Base-by-base conservation (phyloP, 2,888 invertebrate genomes). In the Eupithecia vulgata region DNA sequence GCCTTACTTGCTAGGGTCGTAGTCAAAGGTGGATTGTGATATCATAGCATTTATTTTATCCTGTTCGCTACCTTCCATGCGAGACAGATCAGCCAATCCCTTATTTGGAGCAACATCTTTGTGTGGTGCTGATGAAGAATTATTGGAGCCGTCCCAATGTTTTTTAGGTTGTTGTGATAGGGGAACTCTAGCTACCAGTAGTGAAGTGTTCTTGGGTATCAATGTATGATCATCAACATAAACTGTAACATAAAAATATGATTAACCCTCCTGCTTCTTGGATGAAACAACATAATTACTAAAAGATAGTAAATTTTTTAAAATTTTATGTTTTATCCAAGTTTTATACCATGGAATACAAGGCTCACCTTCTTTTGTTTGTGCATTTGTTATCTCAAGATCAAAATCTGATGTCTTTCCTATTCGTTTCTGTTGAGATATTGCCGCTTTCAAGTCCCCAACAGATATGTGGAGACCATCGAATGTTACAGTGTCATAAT, bases 41-140 rank as follows among this genome's bases (percentile, higher is more conserved):
- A 99, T 99, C 98, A 99, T 99, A 77, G 98, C 98, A 89, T 97
- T 97, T 84, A 99, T 99, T 94, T 99, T 99, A 87, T 99, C 99
- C 87, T 98, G 98, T 94, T 99, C 99, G 69, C 98, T 97, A 78
- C 98, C 98, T 94, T 98, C 98, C 93, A 98, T 96, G 91, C 96
- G 97, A 62, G 97, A 96, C 81, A 99, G 94, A 94, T 99, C 98
- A 71, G 98, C 96, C 80, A 97, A 95, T 84, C 96, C 96, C 65
- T 96, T 95, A 81, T 95, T 95, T 82, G 91, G 95, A 84, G 92
- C 88, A 74, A 91, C 93, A 93, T 90, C 93, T 89, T 88, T 93
- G 72, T 87, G 91, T 79, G 81, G 86, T 86, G 95, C 87, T 34
- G 94, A 90, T 77, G 91, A 90, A 81, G 91, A 94, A 77, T 88